A percentile compares a stretch with the other conserved stretches of the same genome.
Conservation (phyloP, 1,140 invertebrate genomes). For the Solen grandis region DNA sequence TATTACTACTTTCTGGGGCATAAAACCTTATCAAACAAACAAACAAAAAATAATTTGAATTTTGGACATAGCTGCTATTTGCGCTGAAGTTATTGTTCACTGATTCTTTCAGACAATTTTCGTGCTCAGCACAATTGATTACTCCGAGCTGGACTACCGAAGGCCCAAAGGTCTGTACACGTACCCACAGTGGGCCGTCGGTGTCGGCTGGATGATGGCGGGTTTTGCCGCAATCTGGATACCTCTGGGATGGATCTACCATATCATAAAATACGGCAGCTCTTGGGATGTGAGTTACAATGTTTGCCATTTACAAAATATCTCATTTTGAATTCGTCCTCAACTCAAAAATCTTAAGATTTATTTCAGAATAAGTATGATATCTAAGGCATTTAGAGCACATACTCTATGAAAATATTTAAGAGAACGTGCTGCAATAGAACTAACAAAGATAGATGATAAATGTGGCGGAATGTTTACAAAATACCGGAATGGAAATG, state of each 20-base stretch:
- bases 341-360: background rate
- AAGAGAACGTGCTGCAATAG: background rate
- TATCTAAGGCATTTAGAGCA: background rate
- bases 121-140: slow-evolving; percentile 86
- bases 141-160: slow-evolving; percentile 81
- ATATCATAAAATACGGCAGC: slow-evolving; percentile 71
- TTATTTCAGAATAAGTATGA: background rate
- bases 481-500: no score
- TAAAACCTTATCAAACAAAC: no score
- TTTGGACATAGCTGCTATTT: no score
- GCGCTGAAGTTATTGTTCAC: no score
- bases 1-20: no score
- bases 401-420: background rate
- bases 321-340: background rate
- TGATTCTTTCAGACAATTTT: slow-evolving; percentile 66
- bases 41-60: no score
- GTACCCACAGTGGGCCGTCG: slow-evolving; percentile 85
- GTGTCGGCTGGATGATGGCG: slow-evolving; percentile 84
- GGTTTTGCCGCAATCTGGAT: slow-evolving; percentile 83
- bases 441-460: no score
- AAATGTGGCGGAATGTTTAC: no score
- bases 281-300: slow-evolving; percentile 55
- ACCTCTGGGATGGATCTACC: slow-evolving; percentile 83
- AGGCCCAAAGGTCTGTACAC: slow-evolving; percentile 65
- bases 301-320: background rate